Evolutionary conservation across 2,888 invertebrate species (phyloP).

Genomic region (Theodoxus fluviatilis): DNA sequence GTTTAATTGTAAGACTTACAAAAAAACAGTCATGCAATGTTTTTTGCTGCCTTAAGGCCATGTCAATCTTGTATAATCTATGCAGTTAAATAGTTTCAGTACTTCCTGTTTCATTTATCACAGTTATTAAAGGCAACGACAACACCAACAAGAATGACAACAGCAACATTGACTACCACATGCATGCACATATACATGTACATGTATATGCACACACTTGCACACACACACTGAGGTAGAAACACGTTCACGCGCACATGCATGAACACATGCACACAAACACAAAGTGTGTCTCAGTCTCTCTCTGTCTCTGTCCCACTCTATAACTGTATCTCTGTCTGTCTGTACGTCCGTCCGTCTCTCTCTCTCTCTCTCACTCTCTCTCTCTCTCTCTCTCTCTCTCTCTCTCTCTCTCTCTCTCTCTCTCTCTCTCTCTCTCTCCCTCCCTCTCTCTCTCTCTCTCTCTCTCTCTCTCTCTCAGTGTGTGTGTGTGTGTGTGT

Average conservation of each 20-base stretch:
- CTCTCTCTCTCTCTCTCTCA: not conserved
- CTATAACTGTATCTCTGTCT: slow-evolving; percentile 9
- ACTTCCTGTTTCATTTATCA: too few species aligned
- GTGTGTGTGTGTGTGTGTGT: not conserved
- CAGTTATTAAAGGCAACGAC: too few species aligned
- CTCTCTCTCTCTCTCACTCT: not conserved
- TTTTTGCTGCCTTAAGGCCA: too few species aligned
- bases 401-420: not conserved
- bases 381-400: slow-evolving; percentile 1
- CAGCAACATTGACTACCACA: not conserved
- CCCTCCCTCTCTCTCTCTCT: slow-evolving; percentile 8
- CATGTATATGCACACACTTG: not conserved
- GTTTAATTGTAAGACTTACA: too few species aligned
- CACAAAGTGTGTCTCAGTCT: not conserved
- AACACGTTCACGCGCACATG: not conserved
- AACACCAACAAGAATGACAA: not conserved
- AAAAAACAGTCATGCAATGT: too few species aligned
- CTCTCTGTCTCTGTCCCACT: not conserved
- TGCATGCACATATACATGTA: not conserved
- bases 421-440: slow-evolving; percentile 15
- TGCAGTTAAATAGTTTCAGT: too few species aligned
- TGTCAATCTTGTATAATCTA: too few species aligned
- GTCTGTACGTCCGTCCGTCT: not conserved
- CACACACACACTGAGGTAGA: too few species aligned
- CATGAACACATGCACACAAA: not conserved